Base-by-base conservation (phyloP, 2,888 invertebrate species). In the Phalera bucephala region DNA sequence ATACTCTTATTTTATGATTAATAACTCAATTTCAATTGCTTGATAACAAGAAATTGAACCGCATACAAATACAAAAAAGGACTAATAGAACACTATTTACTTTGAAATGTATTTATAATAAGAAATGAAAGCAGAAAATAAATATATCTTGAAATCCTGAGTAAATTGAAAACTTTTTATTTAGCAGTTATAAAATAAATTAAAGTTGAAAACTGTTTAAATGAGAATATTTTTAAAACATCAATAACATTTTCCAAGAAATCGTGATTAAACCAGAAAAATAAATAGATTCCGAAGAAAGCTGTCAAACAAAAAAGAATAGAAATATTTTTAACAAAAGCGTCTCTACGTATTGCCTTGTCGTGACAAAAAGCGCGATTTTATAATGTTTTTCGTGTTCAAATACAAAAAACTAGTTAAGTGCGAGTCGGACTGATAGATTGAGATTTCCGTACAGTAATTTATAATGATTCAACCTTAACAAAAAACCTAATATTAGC, bases 341-440 rank as follows among this genome's bases (percentile, higher is more conserved):
- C 54, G 20, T 28, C 60, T 66, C 69, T 31, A 52, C 36, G 25
- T 22, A 37, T 36, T 31, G 33, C 36, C 14, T 13, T 47, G 49
- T 53, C 23, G 38, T 33, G 27, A 61, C 54, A 77, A 79, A 76
- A 77, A 72, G 49, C 37, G 57, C 53, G 52, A 70, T 68, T 75
- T 71, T 73, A 64, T 70, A 54, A 72, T 57, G 68, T 70, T 79
- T 76, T 77, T 75, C 64, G 68, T 69, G 62, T 53, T 57, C 42
- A 37, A 38, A 36, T 58, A 65, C 60, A 80, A 79, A 79, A 17
- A 17, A 17, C 17, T 17, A 5, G 17, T 17, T 5, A 17, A 17
- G 17, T 17, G 17, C 5, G 3, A 5, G 17, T 17, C 5, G 17
- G 5, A 17, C 17, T 17, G 3, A 5, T 17, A 5, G 3, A 17